Percentiles rank a stretch among this genome's conserved stretches.
Conservation (phyloP, 53 echinoderm and acorn worm species). For the Antedon mediterranea region DNA sequence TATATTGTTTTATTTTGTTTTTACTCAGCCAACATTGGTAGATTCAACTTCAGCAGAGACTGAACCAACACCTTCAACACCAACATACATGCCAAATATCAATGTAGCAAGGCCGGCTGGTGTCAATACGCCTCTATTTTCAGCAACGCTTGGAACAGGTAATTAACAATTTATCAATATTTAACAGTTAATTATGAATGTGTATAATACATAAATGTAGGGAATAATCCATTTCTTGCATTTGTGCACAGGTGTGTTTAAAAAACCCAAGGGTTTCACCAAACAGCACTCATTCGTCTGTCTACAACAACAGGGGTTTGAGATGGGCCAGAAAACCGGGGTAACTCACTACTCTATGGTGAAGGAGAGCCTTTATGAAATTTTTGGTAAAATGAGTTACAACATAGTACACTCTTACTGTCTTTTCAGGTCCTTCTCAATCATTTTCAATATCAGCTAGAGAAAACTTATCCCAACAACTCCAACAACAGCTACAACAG, state of each 20-base stretch:
- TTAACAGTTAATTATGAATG: too few species aligned
- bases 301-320: too few species aligned
- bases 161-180: too few species aligned
- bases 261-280: too few species aligned
- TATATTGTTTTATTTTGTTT: background rate
- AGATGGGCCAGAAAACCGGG: too few species aligned
- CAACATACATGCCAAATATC: background rate
- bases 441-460: conserved; percentile 53
- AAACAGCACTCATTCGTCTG: too few species aligned
- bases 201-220: too few species aligned
- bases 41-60: background rate
- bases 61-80: background rate
- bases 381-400: too few species aligned
- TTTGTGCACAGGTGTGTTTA: too few species aligned
- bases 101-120: background rate
- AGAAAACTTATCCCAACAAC: conserved; percentile 79
- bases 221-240: too few species aligned
- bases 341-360: too few species aligned
- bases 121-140: background rate
- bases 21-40: background rate
- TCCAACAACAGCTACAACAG: conserved; percentile 73
- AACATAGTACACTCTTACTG: background rate
- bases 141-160: background rate
- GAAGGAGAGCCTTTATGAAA: too few species aligned
- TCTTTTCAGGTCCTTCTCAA: conserved; percentile 34